These are phyloP conservation scores for human DNA, from an alignment of 2,113 vertebrate genomes.

Conservation along the genomic window DNA sequence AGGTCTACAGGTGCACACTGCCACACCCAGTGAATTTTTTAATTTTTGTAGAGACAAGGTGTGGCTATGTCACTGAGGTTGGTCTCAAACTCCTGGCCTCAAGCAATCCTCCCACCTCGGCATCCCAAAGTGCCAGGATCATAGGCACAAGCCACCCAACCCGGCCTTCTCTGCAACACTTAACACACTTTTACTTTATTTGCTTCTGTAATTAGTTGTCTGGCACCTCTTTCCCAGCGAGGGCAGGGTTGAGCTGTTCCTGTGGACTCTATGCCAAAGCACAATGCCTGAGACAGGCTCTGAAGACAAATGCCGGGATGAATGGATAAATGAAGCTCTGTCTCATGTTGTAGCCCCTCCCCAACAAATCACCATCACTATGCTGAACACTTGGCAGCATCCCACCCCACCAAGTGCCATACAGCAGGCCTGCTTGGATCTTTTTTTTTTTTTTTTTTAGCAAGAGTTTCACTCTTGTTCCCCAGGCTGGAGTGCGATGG, in stretches of 20 bases:
- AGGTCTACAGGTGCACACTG: no score
- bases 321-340: background rate
- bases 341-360: background rate
- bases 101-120: no score
- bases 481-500: no score
- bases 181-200: background rate
- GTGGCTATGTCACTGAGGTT: no score
- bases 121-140: no score
- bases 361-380: background rate
- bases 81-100: no score
- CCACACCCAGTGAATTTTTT: no score
- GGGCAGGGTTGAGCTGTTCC: background rate
- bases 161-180: background rate
- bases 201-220: background rate
- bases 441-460: background rate
- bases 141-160: no score
- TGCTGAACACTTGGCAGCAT: background rate
- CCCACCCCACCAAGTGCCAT: background rate
- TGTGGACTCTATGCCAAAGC: background rate
- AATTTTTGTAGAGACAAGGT: no score
- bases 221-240: rapidly evolving
- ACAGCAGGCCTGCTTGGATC: background rate
- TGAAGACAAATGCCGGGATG: background rate
- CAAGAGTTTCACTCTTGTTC: no score
- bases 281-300: background rate